A percentile compares a stretch with the other conserved stretches of the same genome.
These are phyloP conservation scores for Platichthys flesus DNA, from an alignment of 2,113 vertebrate species.

Conservation along the genomic window DNA sequence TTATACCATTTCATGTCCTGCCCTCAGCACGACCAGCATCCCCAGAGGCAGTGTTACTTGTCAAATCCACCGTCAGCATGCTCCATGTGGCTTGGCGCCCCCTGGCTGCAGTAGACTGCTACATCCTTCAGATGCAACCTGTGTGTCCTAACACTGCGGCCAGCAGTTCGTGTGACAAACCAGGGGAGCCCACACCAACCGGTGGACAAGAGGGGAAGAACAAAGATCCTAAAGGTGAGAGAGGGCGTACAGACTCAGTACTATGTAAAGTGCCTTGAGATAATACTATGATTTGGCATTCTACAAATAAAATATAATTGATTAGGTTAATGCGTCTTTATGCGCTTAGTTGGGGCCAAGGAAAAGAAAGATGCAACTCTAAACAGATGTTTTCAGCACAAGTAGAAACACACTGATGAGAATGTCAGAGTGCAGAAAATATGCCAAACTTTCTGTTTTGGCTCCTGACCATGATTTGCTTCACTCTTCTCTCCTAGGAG, in stretches of 20 bases:
- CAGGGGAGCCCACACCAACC: neutral
- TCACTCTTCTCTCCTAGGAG: constrained; percentile 24
- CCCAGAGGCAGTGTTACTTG: constrained; percentile 90
- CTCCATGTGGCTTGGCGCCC: constrained; percentile 97
- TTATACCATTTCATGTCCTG: neutral
- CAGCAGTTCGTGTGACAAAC: neutral
- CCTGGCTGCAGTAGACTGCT: constrained; percentile 91
- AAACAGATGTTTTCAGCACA: neutral
- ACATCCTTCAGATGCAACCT: constrained; percentile 91
- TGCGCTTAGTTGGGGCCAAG: neutral
- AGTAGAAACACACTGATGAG: neutral
- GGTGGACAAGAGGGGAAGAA: constrained; percentile 20
- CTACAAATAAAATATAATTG: no score
- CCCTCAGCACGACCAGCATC: constrained; percentile 87
- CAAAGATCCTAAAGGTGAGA: constrained; percentile 32
- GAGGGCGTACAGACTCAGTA: no score
- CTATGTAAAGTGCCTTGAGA: no score
- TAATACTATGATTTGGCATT: no score
- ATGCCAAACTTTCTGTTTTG: neutral
- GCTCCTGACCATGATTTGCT: neutral
- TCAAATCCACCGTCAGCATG: constrained; percentile 93
- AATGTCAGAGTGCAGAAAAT: neutral
- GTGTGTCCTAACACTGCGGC: constrained; percentile 48
- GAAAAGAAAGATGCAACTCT: neutral
- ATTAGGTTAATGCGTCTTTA: neutral